Conservation (phyloP, 2,113 vertebrate genomes). For the Nyctibius bracteatus region DNA sequence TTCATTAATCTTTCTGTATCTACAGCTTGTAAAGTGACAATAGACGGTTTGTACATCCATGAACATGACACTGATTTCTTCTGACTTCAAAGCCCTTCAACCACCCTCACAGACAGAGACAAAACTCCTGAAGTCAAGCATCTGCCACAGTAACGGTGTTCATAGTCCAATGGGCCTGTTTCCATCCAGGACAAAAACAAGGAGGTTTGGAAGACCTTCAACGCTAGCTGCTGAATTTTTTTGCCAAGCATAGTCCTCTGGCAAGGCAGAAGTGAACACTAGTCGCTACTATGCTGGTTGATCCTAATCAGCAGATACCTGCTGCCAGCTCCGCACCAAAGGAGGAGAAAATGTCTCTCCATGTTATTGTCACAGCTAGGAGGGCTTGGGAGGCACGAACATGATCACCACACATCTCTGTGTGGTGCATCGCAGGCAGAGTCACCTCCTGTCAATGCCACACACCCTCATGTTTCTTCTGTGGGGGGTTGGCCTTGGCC, state of each 20-base stretch:
- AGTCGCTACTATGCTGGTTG: slow-evolving; percentile 16
- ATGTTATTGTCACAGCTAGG: not conserved
- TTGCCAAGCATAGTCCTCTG: slow-evolving; percentile 8
- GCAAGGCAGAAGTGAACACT: slow-evolving; percentile 27
- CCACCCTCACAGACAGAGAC: not conserved
- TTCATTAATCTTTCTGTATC: not conserved
- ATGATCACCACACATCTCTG: not conserved
- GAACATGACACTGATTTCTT: not conserved
- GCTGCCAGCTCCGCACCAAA: slow-evolving; percentile 32
- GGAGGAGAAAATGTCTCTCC: not conserved
- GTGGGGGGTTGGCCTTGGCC: not conserved
- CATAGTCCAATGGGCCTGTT: not conserved
- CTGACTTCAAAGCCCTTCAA: not conserved
- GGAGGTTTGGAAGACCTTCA: slow-evolving; percentile 2
- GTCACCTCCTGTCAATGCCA: not conserved
- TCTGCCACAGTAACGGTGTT: not conserved
- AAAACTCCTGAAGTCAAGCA: not conserved
- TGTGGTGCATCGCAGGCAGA: not conserved
- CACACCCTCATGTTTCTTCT: not conserved
- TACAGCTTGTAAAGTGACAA: not conserved
- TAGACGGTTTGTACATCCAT: not conserved
- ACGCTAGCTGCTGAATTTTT: not conserved
- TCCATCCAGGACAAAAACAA: not conserved
- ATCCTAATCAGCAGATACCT: slow-evolving; percentile 34
- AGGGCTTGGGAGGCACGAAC: not conserved